phyloP scores from a whole-genome alignment of 2,888 invertebrate genomes.

The Antheraea yamamai region DNA sequence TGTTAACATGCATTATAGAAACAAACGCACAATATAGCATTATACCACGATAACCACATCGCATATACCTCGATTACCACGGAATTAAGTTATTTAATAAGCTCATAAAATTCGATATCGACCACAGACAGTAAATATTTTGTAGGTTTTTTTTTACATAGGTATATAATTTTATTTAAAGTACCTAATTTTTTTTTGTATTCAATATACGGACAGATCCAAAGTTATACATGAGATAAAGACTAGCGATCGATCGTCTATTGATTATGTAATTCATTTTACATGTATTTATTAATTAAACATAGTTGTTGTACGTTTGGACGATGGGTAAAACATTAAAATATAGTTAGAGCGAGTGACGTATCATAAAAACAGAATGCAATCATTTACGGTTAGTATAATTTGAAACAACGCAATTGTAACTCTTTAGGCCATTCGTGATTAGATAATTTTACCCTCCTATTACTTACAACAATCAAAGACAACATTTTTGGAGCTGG shows the following conservation, averaged over 20 bases:
- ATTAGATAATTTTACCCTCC: neutral
- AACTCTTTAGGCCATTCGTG: neutral
- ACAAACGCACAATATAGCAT: constrained; percentile 33
- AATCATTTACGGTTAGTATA: constrained; percentile 26
- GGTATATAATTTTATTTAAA: constrained; percentile 49
- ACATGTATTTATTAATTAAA: constrained; percentile 36
- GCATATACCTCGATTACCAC: constrained; percentile 51
- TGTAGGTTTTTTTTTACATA: constrained; percentile 47
- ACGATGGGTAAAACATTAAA: constrained; percentile 66
- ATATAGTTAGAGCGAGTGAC: constrained; percentile 68
- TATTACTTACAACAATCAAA: neutral
- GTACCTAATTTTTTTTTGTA: constrained; percentile 56
- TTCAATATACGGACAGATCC: constrained; percentile 71
- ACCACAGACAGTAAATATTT: constrained; percentile 76
- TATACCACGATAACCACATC: constrained; percentile 47
- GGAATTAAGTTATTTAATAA: constrained; percentile 75
- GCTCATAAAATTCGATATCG: constrained; percentile 81
- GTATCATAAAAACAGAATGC: constrained; percentile 62
- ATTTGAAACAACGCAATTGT: constrained; percentile 8
- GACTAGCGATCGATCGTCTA: constrained; percentile 69
- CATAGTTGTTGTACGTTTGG: constrained; percentile 59
- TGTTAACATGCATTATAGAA: constrained; percentile 62
- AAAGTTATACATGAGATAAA: constrained; percentile 67
- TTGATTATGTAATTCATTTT: constrained; percentile 32
- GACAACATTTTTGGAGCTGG: too few species aligned